A percentile compares a stretch with the other conserved stretches of the same genome.
Evolutionary conservation across 2,797 vertebrate genomes (phyloP).

Genomic region (Malacoctenus gilli): DNA sequence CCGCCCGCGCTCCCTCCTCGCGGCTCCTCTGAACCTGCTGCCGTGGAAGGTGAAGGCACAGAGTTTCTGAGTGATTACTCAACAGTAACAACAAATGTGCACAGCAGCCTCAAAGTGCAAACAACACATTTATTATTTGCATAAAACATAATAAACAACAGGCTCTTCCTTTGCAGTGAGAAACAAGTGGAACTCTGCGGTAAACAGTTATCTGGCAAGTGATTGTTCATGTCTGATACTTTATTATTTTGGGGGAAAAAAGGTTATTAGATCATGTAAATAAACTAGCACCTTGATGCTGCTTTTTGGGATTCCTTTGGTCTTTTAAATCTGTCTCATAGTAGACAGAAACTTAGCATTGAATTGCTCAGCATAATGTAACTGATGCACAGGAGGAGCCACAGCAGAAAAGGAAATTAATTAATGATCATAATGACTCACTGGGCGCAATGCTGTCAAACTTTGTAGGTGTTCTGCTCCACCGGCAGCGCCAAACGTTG

Average conservation of each 20-base stretch:
- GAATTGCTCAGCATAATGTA: conserved; percentile 44
- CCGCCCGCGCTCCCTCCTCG: conserved; percentile 6
- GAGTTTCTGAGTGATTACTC: conserved; percentile 16
- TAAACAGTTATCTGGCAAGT: too few species aligned
- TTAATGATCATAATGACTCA: conserved; percentile 58
- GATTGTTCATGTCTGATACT: too few species aligned
- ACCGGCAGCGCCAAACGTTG: conserved; percentile 17
- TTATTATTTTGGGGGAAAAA: too few species aligned
- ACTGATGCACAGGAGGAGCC: conserved; percentile 45
- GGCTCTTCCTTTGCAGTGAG: background rate
- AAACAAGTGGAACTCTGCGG: background rate
- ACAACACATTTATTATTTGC: background rate
- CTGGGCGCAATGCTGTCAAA: conserved; percentile 25
- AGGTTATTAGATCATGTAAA: too few species aligned
- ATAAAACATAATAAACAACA: conserved; percentile 15
- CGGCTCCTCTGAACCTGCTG: background rate
- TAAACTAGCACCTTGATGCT: background rate
- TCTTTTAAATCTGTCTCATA: conserved; percentile 36
- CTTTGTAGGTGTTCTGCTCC: conserved; percentile 58
- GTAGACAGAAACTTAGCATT: conserved; percentile 53
- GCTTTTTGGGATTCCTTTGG: conserved; percentile 3
- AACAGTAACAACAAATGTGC: conserved; percentile 8
- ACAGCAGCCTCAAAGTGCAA: conserved; percentile 15
- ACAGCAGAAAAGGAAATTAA: conserved; percentile 38
- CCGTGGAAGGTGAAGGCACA: conserved; percentile 8